A percentile compares a stretch with the other conserved stretches of the same genome.
phyloP scores from a whole-genome alignment of 2,888 invertebrate genomes.

The Agrypnus murinus region DNA sequence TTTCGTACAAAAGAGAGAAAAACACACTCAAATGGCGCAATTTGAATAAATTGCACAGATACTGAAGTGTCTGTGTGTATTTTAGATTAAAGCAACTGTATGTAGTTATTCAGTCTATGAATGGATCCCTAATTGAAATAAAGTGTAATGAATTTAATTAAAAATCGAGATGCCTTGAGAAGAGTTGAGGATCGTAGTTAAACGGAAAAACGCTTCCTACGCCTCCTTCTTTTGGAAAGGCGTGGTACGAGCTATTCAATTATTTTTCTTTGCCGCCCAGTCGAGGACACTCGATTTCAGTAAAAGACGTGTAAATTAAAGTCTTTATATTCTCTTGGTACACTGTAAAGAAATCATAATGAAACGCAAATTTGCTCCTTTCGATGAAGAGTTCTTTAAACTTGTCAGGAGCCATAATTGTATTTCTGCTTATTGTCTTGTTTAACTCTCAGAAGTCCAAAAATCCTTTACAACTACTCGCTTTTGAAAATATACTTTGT shows the following conservation, averaged over 20 bases:
- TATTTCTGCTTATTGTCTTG: constrained; percentile 18
- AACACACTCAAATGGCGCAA: too few species aligned
- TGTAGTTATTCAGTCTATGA: not conserved
- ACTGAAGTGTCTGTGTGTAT: too few species aligned
- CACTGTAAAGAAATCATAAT: constrained; percentile 32
- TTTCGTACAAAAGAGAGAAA: too few species aligned
- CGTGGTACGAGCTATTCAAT: constrained; percentile 29
- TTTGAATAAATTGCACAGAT: too few species aligned
- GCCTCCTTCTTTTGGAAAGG: constrained; percentile 20
- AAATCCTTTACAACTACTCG: not conserved
- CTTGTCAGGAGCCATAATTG: constrained; percentile 21
- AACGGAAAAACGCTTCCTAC: constrained; percentile 23
- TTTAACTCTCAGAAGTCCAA: constrained; percentile 10
- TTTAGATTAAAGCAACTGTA: too few species aligned
- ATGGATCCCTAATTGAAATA: constrained; percentile 16
- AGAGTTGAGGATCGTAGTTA: constrained; percentile 1
- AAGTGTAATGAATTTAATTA: constrained; percentile 33
- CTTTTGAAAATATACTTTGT: too few species aligned
- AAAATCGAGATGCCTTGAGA: constrained; percentile 15
- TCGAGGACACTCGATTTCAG: constrained; percentile 36
- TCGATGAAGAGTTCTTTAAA: constrained; percentile 21
- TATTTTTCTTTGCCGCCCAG: constrained; percentile 36
- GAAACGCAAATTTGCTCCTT: constrained; percentile 33
- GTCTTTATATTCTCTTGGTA: constrained; percentile 35
- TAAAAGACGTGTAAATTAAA: constrained; percentile 41